These are phyloP conservation scores for Thalassophryne amazonica DNA, from an alignment of 2,797 vertebrate species.

Conservation along the genomic window DNA sequence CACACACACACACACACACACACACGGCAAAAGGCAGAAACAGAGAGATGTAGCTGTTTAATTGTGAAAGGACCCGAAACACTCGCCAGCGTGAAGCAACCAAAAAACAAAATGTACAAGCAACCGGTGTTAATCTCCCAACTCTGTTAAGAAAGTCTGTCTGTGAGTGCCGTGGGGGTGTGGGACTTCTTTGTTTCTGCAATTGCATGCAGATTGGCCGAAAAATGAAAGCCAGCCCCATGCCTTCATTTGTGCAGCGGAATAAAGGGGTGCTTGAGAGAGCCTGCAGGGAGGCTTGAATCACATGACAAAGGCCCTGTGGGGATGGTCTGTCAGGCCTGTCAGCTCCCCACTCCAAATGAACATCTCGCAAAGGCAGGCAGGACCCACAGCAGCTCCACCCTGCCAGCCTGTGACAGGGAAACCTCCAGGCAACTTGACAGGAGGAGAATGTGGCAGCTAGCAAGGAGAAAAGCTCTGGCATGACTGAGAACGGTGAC, in stretches of 20 bases:
- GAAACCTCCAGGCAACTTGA: slow-evolving; percentile 97
- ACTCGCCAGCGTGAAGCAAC: slow-evolving; percentile 71
- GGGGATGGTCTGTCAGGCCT: slow-evolving; percentile 96
- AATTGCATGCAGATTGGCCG: slow-evolving; percentile 78
- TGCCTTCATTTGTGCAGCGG: slow-evolving; percentile 80
- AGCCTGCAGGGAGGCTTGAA: slow-evolving; percentile 80
- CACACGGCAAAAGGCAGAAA: slow-evolving; percentile 63
- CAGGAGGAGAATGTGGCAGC: slow-evolving; percentile 94
- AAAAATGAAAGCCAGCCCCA: slow-evolving; percentile 74
- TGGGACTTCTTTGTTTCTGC: slow-evolving; percentile 78
- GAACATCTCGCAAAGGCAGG: slow-evolving; percentile 93
- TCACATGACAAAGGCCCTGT: slow-evolving; percentile 86
- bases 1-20: too few relatives aligned
- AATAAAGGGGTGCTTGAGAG: slow-evolving; percentile 82
- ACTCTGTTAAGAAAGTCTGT: slow-evolving; percentile 79
- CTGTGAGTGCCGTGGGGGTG: slow-evolving; percentile 63
- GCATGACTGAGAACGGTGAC: slow-evolving; percentile 88
- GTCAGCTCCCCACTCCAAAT: slow-evolving; percentile 94
- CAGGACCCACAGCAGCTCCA: slow-evolving; percentile 84
- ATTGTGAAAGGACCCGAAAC: slow-evolving; percentile 71
- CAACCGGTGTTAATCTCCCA: slow-evolving; percentile 83
- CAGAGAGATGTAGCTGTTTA: slow-evolving; percentile 73
- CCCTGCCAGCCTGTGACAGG: slow-evolving; percentile 88
- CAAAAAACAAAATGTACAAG: slow-evolving; percentile 74
- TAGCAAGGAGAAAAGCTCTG: slow-evolving; percentile 86